A percentile compares a stretch with the other conserved stretches of the same genome.
phyloP scores from a whole-genome alignment of 2,888 invertebrate genomes.

The Norana najaformis region DNA sequence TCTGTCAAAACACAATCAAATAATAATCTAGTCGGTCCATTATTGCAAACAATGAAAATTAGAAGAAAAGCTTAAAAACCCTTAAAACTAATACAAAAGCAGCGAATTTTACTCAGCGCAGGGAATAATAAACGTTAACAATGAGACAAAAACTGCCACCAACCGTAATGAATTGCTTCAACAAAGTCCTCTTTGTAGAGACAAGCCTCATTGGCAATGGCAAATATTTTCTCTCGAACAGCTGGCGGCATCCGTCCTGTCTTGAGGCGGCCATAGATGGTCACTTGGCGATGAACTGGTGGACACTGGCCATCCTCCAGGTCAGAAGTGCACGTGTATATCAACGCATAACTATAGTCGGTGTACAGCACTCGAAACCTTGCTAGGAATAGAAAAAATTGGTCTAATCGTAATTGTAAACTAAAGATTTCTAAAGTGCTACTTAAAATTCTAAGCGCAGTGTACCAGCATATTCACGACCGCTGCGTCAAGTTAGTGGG shows the following conservation, averaged over 20 bases:
- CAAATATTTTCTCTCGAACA: not conserved
- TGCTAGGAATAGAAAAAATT: not conserved
- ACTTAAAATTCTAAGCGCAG: too few species aligned
- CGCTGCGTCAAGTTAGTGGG: too few species aligned
- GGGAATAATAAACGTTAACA: not conserved
- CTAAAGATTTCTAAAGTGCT: not conserved
- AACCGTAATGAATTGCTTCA: not conserved
- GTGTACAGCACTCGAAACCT: conserved; percentile 24
- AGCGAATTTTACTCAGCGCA: too few species aligned
- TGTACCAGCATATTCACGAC: not conserved
- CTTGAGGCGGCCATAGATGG: not conserved
- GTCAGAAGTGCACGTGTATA: conserved; percentile 26
- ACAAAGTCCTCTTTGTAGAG: conserved; percentile 25
- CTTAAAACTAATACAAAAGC: too few species aligned
- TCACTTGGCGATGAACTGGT: not conserved
- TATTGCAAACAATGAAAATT: too few species aligned
- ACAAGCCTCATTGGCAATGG: not conserved
- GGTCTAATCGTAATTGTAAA: not conserved
- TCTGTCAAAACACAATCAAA: not conserved
- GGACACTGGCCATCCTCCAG: not conserved
- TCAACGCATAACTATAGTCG: conserved; percentile 31
- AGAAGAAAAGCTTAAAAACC: too few species aligned
- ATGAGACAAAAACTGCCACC: not conserved
- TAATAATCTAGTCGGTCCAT: too few species aligned
- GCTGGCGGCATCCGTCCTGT: not conserved